Conservation (phyloP, 2,797 vertebrate species). For the Characodon lateralis region DNA sequence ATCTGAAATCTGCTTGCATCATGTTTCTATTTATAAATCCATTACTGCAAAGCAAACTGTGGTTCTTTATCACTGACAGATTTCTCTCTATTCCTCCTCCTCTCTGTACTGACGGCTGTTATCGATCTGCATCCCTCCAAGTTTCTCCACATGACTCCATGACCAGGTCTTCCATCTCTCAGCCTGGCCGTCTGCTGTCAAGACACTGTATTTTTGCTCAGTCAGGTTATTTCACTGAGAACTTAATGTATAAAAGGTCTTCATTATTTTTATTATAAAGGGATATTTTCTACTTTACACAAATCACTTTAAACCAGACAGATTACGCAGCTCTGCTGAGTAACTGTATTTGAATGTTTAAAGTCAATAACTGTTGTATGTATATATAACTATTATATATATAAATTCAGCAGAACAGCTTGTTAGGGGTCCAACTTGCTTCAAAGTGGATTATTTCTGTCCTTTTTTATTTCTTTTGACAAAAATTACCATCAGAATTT, state of each 20-base stretch:
- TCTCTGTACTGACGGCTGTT: slow-evolving; percentile 15
- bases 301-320: not conserved
- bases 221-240: not conserved
- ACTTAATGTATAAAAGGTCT: no score
- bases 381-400: no score
- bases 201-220: not conserved
- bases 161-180: slow-evolving; percentile 22
- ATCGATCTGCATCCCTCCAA: slow-evolving; percentile 25
- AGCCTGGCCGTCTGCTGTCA: slow-evolving; percentile 22
- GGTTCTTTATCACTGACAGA: slow-evolving; percentile 50
- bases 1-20: slow-evolving; percentile 36
- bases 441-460: not conserved
- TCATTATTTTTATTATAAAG: no score
- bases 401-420: not conserved
- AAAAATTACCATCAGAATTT: not conserved
- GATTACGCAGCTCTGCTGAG: not conserved
- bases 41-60: slow-evolving; percentile 63
- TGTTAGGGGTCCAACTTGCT: no score
- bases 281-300: not conserved
- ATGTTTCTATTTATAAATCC: slow-evolving; percentile 69
- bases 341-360: not conserved
- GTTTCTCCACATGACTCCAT: slow-evolving; percentile 10
- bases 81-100: not conserved
- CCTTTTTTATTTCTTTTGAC: not conserved
- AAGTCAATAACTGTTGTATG: not conserved